Conservation (phyloP, 35 echinoderm and acorn worm species). For the Ophioderma brevispina region DNA sequence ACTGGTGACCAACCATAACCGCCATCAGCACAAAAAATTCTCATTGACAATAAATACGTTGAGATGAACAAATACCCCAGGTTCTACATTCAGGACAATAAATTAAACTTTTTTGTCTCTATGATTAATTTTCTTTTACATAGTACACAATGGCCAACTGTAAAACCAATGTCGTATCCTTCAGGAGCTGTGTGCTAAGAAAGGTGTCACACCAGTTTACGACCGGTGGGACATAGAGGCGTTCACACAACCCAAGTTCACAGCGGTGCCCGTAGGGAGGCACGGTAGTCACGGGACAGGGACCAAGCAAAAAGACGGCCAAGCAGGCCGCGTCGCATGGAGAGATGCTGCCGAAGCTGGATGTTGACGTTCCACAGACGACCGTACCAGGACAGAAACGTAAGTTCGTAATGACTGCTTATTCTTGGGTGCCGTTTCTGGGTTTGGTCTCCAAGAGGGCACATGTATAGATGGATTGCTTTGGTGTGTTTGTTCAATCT, state of each 20-base stretch:
- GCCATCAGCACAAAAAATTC: too few relatives aligned
- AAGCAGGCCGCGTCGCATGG: conserved; percentile 82
- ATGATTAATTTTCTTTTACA: not conserved
- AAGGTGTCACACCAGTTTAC: conserved; percentile 88
- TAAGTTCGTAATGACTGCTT: conserved; percentile 20
- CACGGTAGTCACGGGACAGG: conserved; percentile 58
- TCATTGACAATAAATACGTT: too few relatives aligned
- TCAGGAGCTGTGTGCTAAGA: conserved; percentile 90
- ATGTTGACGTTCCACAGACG: conserved; percentile 69
- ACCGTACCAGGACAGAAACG: conserved; percentile 15
- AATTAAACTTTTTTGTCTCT: too few relatives aligned
- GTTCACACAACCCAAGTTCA: conserved; percentile 95
- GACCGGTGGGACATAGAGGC: conserved; percentile 87
- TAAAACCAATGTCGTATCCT: conserved; percentile 91
- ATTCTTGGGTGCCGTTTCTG: too few relatives aligned
- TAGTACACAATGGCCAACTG: conserved; percentile 78
- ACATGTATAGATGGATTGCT: too few relatives aligned
- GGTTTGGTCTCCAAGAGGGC: too few relatives aligned
- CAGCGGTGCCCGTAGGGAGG: conserved; percentile 67
- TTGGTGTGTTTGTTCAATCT: too few relatives aligned
- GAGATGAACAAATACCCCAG: too few relatives aligned
- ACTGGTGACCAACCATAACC: too few relatives aligned
- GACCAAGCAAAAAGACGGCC: conserved; percentile 72
- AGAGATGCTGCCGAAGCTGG: conserved; percentile 70
- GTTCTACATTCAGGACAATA: too few relatives aligned